Conservation (phyloP, 2,888 invertebrate genomes). For the Drosophila colorata region DNA sequence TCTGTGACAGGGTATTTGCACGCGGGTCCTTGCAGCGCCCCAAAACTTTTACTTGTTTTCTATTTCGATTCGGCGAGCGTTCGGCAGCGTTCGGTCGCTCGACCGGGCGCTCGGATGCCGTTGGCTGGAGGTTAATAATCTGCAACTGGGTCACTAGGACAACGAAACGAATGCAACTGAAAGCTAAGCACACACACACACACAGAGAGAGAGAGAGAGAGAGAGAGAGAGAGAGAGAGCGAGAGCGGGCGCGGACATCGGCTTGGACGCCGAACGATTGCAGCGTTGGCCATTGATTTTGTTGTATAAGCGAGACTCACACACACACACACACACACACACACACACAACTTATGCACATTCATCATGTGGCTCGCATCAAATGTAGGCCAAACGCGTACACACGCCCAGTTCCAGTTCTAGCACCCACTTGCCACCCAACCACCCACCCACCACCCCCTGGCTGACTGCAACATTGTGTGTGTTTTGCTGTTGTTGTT, state of each 20-base stretch:
- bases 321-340: constrained; percentile 17
- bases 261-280: constrained; percentile 55
- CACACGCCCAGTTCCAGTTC: constrained; percentile 40
- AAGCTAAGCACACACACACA: constrained; percentile 22
- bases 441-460: background rate
- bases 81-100: constrained; percentile 25
- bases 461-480: constrained; percentile 37
- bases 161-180: constrained; percentile 74
- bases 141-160: constrained; percentile 85
- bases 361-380: constrained; percentile 53
- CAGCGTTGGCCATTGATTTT: constrained; percentile 74
- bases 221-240: constrained; percentile 10
- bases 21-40: background rate
- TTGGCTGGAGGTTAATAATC: constrained; percentile 84
- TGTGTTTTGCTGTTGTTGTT: background rate
- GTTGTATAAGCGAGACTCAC: constrained; percentile 62
- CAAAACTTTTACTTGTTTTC: constrained; percentile 58
- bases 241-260: constrained; percentile 43
- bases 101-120: constrained; percentile 12
- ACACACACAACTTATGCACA: constrained; percentile 21
- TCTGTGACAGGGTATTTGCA: constrained; percentile 25
- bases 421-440: background rate
- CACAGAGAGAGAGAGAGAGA: constrained; percentile 13
- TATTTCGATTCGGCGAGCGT: constrained; percentile 53
- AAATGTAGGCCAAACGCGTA: constrained; percentile 69